Percentiles rank a stretch among this genome's conserved stretches.
phyloP scores from a whole-genome alignment of 2,113 vertebrate genomes.

The Lichenostomus cassidix region DNA sequence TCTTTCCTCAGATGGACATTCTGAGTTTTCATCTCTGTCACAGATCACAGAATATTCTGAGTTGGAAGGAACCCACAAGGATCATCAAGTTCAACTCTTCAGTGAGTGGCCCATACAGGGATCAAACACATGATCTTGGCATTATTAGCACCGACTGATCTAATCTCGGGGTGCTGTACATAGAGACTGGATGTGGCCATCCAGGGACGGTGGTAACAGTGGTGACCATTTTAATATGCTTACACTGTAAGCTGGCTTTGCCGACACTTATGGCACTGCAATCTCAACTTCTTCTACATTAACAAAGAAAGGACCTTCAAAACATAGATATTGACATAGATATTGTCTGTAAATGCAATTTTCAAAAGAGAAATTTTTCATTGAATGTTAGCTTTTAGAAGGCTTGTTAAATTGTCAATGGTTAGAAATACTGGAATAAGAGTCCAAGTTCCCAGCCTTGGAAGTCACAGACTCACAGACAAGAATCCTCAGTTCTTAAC shows the following conservation, averaged over 20 bases:
- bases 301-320: not conserved
- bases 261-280: not conserved
- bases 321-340: not conserved
- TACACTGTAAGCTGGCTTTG: not conserved
- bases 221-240: not conserved
- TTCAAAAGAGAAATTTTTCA: not conserved
- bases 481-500: not conserved
- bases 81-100: not conserved
- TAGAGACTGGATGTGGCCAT: not conserved
- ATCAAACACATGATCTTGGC: not conserved
- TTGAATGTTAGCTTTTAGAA: not conserved
- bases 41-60: not conserved
- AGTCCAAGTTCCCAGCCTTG: not conserved
- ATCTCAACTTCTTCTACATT: not conserved
- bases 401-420: not conserved
- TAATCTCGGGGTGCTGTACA: fast-evolving
- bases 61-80: not conserved
- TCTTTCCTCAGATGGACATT: not conserved
- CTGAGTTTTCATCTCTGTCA: not conserved
- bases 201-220: not conserved
- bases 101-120: too few species aligned
- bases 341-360: not conserved
- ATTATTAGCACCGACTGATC: not conserved
- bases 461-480: not conserved
- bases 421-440: not conserved